A percentile compares a stretch with the other conserved stretches of the same genome.
Conservation (phyloP, 23 tunicate species). For the Halocynthia aurantium region DNA sequence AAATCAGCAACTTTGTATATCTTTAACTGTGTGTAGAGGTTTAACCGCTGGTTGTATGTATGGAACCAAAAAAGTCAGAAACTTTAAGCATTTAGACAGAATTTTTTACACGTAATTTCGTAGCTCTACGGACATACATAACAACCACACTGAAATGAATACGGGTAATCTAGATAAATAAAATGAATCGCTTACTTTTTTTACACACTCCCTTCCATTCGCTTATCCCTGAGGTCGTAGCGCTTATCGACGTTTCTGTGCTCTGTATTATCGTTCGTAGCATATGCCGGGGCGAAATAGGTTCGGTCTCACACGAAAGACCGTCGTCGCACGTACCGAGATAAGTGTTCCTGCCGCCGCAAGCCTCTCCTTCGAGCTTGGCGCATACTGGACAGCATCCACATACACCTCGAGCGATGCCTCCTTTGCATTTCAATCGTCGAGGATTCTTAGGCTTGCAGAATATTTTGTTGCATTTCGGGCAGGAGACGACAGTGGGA, state of each 20-base stretch:
- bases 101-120: no score
- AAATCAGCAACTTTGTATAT: no score
- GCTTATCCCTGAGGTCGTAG: neutral
- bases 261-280: neutral
- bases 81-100: no score
- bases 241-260: neutral
- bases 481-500: neutral
- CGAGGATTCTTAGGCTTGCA: constrained; percentile 2
- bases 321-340: constrained; percentile 31
- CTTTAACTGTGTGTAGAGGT: no score
- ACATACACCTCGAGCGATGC: constrained; percentile 22
- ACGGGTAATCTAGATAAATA: neutral
- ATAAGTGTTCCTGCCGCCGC: constrained; percentile 26
- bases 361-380: constrained; percentile 31
- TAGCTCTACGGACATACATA: neutral
- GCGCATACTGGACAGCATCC: constrained; percentile 37
- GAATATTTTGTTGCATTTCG: neutral
- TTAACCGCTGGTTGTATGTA: no score
- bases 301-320: constrained; percentile 20
- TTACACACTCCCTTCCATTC: constrained; percentile 5
- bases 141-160: neutral
- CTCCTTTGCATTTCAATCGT: constrained; percentile 32
- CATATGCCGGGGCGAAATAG: neutral
- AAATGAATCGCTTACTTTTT: neutral
- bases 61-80: no score